Evolutionary conservation across 2,113 vertebrate genomes (phyloP).

Genomic region (Corythornis cristatus): DNA sequence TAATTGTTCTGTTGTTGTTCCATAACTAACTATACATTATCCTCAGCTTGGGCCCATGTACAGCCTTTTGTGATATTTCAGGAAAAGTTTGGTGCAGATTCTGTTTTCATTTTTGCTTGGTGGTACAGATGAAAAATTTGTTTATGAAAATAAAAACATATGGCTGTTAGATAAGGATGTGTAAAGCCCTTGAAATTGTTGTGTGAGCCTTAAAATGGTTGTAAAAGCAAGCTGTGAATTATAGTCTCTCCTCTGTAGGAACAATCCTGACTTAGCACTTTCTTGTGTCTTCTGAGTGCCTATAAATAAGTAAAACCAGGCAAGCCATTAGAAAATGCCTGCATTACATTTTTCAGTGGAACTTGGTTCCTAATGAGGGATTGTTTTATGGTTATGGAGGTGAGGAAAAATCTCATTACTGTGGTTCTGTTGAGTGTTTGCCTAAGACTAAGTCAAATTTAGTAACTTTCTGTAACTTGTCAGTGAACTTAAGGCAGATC

Average conservation of each 20-base stretch:
- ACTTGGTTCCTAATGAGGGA: neutral
- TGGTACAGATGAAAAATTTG: neutral
- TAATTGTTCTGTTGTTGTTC: neutral
- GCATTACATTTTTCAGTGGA: neutral
- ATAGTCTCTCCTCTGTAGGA: neutral
- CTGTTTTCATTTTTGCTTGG: neutral
- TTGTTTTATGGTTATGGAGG: neutral
- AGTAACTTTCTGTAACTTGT: neutral
- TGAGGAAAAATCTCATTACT: neutral
- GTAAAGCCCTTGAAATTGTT: neutral
- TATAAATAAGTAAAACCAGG: neutral
- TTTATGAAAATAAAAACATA: neutral
- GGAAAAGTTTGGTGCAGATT: neutral
- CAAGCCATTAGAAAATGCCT: neutral
- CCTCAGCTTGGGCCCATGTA: neutral
- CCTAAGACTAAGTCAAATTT: neutral
- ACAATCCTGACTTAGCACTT: neutral
- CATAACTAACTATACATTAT: neutral
- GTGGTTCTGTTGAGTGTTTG: neutral
- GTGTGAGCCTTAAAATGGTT: neutral
- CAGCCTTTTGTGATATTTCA: neutral
- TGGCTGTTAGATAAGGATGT: neutral
- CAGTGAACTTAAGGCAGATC: neutral
- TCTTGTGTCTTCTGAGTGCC: neutral
- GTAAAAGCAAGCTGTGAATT: neutral